These are phyloP conservation scores for Lycocorax pyrrhopterus DNA, from an alignment of 2,113 vertebrate species.

Conservation along the genomic window DNA sequence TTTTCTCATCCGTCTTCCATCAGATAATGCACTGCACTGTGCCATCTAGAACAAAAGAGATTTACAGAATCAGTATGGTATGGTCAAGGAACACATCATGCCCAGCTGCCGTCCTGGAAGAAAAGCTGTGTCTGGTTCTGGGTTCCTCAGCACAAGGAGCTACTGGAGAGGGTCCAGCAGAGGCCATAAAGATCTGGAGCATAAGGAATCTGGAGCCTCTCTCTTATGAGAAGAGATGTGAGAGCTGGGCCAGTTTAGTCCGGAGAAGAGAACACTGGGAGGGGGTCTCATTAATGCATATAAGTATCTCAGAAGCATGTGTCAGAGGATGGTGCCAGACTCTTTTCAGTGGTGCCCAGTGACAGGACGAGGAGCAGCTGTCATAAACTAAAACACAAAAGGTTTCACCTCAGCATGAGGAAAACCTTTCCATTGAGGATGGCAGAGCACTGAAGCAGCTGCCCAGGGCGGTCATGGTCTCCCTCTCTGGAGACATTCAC, in stretches of 20 bases:
- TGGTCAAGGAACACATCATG: neutral
- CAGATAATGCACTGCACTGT: neutral
- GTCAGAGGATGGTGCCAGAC: neutral
- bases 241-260: neutral
- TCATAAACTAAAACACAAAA: neutral
- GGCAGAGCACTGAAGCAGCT: neutral
- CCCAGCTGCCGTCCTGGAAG: neutral
- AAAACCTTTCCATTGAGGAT: neutral
- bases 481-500: neutral
- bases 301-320: neutral
- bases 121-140: neutral
- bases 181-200: neutral
- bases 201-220: neutral
- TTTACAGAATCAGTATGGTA: neutral
- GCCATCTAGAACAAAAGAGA: neutral
- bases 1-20: neutral
- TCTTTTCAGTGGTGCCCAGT: neutral
- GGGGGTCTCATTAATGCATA: neutral
- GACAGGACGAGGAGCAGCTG: neutral
- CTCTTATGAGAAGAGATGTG: neutral
- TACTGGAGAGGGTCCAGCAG: neutral
- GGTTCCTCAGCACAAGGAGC: neutral
- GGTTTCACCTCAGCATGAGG: neutral
- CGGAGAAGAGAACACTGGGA: neutral
- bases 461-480: fast-evolving